Percentiles rank a stretch among this genome's conserved stretches.
Conservation (phyloP, 1,140 invertebrate genomes). For the Nilaparvata lugens region DNA sequence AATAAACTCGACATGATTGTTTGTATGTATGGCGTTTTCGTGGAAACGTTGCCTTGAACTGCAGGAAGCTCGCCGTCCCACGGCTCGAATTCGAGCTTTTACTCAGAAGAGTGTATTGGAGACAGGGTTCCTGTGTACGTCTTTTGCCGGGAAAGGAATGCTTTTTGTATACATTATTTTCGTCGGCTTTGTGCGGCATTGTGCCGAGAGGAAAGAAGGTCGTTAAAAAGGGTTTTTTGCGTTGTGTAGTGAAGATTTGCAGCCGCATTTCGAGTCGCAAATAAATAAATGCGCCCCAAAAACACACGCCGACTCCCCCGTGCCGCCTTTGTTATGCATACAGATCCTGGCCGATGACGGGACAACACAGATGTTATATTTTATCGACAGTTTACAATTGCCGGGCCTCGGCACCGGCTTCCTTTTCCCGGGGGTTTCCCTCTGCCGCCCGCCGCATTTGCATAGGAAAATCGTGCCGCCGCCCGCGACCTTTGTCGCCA, state of each 20-base stretch:
- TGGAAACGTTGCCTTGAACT: too few species aligned
- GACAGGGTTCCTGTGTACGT: background rate
- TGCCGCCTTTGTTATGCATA: conserved; percentile 13
- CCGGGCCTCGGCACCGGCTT: background rate
- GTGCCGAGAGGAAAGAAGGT: conserved; percentile 3
- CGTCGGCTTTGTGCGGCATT: conserved; percentile 8
- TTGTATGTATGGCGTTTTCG: too few species aligned
- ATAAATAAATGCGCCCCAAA: conserved; percentile 1
- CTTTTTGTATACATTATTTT: conserved; percentile 18
- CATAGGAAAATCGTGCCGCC: conserved; percentile 18
- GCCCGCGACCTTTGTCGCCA: background rate
- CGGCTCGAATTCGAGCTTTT: too few species aligned
- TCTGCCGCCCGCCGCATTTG: conserved; percentile 12
- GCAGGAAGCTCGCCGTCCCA: too few species aligned
- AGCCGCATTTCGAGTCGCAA: background rate
- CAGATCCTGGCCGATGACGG: conserved; percentile 14
- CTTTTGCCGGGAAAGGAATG: background rate
- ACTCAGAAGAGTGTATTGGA: background rate
- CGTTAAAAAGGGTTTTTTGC: conserved; percentile 18
- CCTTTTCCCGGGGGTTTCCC: conserved; percentile 1
- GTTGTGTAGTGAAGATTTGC: conserved; percentile 1
- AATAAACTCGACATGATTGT: too few species aligned
- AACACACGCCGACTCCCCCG: background rate
- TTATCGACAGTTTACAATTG: conserved; percentile 20
- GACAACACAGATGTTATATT: conserved; percentile 20